A percentile compares a stretch with the other conserved stretches of the same genome.
phyloP scores from a whole-genome alignment of 2,888 invertebrate species.

The Bugula neritina region DNA sequence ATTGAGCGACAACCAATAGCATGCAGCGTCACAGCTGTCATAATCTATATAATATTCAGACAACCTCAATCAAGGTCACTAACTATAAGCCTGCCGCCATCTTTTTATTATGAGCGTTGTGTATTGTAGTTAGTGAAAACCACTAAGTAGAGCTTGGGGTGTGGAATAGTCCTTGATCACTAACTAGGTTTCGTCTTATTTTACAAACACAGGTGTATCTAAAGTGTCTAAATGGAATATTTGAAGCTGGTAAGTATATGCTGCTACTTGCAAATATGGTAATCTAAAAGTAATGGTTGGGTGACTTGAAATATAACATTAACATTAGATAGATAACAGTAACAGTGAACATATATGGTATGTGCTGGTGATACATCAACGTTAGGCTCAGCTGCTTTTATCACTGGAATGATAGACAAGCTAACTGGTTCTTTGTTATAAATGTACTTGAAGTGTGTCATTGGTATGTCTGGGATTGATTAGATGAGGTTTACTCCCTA shows the following conservation, averaged over 20 bases:
- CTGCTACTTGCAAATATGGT: no score
- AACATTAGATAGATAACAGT: no score
- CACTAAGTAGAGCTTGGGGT: background rate
- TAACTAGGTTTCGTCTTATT: no score
- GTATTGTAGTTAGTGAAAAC: background rate
- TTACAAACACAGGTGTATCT: no score
- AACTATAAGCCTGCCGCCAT: slow-evolving; percentile 22
- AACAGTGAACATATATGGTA: no score
- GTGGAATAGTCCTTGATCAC: no score
- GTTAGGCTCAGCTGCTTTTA: no score
- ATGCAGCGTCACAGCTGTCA: background rate
- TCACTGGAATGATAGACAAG: background rate
- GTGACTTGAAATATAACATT: no score
- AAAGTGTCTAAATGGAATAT: no score
- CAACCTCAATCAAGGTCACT: slow-evolving; percentile 21
- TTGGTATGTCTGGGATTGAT: background rate
- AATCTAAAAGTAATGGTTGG: no score
- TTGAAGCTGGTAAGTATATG: no score
- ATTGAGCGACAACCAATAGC: slow-evolving; percentile 2
- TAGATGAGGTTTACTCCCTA: slow-evolving; percentile 17
- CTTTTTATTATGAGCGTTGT: slow-evolving; percentile 7
- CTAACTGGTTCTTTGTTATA: background rate
- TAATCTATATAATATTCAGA: slow-evolving; percentile 8
- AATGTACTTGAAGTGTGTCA: slow-evolving; percentile 11
- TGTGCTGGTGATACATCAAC: no score